Evolutionary conservation across 2,888 invertebrate species (phyloP).

Genomic region (Sclerodermus sp.): DNA sequence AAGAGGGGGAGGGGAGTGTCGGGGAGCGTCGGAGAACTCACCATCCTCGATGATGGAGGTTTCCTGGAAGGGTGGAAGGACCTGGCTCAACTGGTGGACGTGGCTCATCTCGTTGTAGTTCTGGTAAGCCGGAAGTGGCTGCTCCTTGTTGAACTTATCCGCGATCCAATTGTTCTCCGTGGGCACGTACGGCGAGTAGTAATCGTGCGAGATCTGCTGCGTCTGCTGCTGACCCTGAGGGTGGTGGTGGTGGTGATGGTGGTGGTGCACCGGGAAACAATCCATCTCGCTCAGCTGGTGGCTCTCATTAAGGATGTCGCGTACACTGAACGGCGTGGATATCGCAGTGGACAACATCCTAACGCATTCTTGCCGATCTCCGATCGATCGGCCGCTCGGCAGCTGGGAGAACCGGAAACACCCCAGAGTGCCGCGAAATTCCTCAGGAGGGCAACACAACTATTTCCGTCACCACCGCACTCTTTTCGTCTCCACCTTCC

Average conservation of each 20-base stretch:
- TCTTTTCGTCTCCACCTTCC: too few relatives aligned
- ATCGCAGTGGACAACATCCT: constrained; percentile 50
- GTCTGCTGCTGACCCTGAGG: constrained; percentile 26
- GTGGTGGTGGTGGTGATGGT: constrained; percentile 19
- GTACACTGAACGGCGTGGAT: constrained; percentile 53
- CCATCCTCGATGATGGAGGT: constrained; percentile 47
- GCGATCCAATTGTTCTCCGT: constrained; percentile 50
- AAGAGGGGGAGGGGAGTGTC: too few relatives aligned
- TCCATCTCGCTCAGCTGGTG: constrained; percentile 50
- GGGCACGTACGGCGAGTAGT: constrained; percentile 43
- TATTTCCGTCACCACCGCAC: too few relatives aligned
- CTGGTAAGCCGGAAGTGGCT: constrained; percentile 37
- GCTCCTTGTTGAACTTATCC: constrained; percentile 51
- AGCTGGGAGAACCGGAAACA: too few relatives aligned
- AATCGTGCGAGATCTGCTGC: constrained; percentile 43
- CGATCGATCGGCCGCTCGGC: background rate
- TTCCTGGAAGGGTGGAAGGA: constrained; percentile 43
- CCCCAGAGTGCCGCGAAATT: too few relatives aligned
- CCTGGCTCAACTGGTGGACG: constrained; percentile 48
- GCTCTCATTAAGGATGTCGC: constrained; percentile 52
- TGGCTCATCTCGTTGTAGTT: constrained; percentile 46
- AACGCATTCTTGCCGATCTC: constrained; percentile 29
- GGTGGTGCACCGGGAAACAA: constrained; percentile 42
- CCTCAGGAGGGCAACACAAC: too few relatives aligned
- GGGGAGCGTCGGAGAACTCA: too few relatives aligned